These are phyloP conservation scores for Ctenoplectra terminalis DNA, from an alignment of 1,140 invertebrate species.

Conservation along the genomic window DNA sequence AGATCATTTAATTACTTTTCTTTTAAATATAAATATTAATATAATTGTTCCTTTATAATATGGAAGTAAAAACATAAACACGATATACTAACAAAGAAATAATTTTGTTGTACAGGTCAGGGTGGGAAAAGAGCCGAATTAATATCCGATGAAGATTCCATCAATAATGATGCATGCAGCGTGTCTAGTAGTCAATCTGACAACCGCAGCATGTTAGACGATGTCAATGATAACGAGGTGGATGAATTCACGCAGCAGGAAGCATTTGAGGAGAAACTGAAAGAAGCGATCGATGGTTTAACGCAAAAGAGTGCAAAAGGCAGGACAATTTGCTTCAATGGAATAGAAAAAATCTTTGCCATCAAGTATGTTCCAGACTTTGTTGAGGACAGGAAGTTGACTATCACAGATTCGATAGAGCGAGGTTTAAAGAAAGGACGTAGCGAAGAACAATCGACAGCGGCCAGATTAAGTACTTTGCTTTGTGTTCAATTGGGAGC, in stretches of 20 bases:
- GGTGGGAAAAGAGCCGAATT: conserved; percentile 76
- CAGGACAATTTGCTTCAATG: conserved; percentile 88
- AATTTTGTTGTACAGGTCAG: conserved; percentile 60
- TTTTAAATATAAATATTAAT: not conserved
- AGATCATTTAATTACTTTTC: not conserved
- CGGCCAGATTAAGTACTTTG: conserved; percentile 90
- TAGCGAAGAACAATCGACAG: conserved; percentile 90
- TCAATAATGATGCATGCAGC: conserved; percentile 87
- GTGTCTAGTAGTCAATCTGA: conserved; percentile 87
- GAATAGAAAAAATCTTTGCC: conserved; percentile 89
- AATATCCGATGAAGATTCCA: conserved; percentile 87
- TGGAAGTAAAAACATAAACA: not conserved
- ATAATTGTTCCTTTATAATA: not conserved
- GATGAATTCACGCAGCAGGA: conserved; percentile 87
- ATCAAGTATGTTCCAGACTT: conserved; percentile 92
- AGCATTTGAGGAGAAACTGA: conserved; percentile 94
- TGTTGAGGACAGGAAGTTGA: conserved; percentile 88
- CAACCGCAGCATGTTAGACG: conserved; percentile 85
- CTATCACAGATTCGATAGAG: conserved; percentile 91
- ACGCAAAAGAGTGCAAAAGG: conserved; percentile 93
- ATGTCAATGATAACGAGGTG: conserved; percentile 83
- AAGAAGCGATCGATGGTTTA: conserved; percentile 92
- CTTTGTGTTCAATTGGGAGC: conserved; percentile 92
- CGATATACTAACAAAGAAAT: no score
- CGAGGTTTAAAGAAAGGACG: conserved; percentile 91